Base-by-base conservation (phyloP, 2,797 vertebrate genomes). In the Fratercula arctica region DNA sequence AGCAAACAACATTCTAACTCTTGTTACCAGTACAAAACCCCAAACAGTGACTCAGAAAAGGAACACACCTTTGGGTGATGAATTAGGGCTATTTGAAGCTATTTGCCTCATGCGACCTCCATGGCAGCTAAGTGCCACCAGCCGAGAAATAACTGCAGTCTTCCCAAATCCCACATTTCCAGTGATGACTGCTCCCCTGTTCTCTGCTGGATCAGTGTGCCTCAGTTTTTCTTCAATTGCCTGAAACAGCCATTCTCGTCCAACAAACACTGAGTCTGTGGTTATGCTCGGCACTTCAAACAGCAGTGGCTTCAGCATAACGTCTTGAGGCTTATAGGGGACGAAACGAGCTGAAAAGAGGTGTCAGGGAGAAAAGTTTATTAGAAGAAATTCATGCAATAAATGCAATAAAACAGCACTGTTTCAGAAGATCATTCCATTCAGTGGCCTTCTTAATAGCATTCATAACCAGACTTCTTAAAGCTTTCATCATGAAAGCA, bases 261-360 rank as follows among this genome's bases (percentile, higher is more conserved):
- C 99, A 96, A 99, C 98, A 64, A 99, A 99, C 97, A 99, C 99
- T 0, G 99, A 99, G 97, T 99, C 99, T 24, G 99, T 99, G 74
- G 99, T 99, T 98, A 99, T 99, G 98, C 99, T 99, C 61, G 99
- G 99, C 79, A 99, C 99, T 97, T 99, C 99, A 37, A 99, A 99
- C 95, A 99, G 96, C 72, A 99, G 96, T 0, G 99, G 99, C 97
- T 99, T 99, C 97, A 99, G 98, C 98, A 99, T 98, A 98, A 99
- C 99, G 97, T 99, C 99, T 95, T 98, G 99, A 31, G 99, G 99
- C 98, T 99, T 99, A 96, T 99, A 99, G 39, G 99, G 98, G 91
- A 99, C 96, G 88, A 99, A 99, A 80, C 98, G 99, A 89, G 98
- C 99, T 99, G 96, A 79, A 80, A 92, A 89, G 41, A 51, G 1